A percentile compares a stretch with the other conserved stretches of the same genome.
Conservation (phyloP, 2,888 invertebrate genomes). For the Conomelus anceps region DNA sequence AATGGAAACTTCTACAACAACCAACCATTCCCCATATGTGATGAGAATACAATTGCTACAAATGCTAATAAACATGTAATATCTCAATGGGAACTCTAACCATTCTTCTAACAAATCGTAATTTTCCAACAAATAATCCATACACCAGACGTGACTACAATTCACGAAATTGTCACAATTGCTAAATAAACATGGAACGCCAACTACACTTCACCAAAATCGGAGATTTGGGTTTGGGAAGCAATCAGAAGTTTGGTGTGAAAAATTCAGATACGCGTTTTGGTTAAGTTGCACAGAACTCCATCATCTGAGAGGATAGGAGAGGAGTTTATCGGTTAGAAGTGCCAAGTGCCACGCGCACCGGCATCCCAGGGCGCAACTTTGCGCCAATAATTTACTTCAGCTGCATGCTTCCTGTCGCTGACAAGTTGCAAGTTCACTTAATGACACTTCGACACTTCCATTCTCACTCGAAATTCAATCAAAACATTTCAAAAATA, state of each 20-base stretch:
- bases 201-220: not conserved
- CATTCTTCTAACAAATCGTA: too few relatives aligned
- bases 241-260: not conserved
- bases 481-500: not conserved
- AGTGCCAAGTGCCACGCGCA: not conserved
- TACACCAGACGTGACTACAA: not conserved
- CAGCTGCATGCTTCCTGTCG: not conserved
- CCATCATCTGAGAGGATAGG: not conserved
- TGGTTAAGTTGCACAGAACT: not conserved
- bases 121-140: not conserved
- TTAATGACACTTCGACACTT: not conserved
- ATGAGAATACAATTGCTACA: too few relatives aligned
- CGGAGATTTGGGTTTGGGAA: too few relatives aligned
- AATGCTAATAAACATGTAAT: too few relatives aligned
- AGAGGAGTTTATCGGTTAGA: not conserved
- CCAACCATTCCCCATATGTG: too few relatives aligned
- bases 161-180: not conserved
- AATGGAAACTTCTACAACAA: too few relatives aligned
- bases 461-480: not conserved
- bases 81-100: too few relatives aligned
- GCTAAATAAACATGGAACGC: not conserved
- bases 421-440: not conserved
- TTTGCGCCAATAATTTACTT: not conserved
- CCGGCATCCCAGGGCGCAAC: too few relatives aligned
- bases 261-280: not conserved